Base-by-base conservation (phyloP, 2,797 vertebrate genomes). In the Chelonia mydas region DNA sequence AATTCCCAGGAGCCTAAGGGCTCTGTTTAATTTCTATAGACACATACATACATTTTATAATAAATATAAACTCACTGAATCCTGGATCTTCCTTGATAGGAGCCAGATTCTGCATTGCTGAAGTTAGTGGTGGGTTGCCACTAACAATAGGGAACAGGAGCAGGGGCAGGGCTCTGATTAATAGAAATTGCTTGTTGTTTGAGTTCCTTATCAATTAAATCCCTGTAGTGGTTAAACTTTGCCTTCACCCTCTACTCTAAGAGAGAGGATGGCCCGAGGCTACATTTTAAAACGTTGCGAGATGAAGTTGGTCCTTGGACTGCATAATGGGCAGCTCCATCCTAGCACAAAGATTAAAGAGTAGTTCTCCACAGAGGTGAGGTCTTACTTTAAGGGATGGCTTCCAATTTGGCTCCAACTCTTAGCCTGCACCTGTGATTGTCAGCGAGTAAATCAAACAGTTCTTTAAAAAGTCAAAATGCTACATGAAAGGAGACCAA, bases 381-480 rank as follows among this genome's bases (percentile, higher is more conserved):
- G 11, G 2, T 76, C 50, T 84, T 87, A 89, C 19, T 88, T 3
- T 85, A 37, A 83, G 41, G 19, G 21, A 2, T 13, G 0, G 6
- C 51, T 86, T 81, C 77, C 87, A 93, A 31, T 88, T 95, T 37
- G 90, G 74, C 45, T 86, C 1, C 2, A 16, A 37, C 23, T 2
- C 41, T 65, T 6, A 76, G 77, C 27, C 37, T 54, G 8, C 92
- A 95, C 41, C 61, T 89, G 53, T 81, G 78, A 89, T 47, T 94
- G 86, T 84, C 59, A 19, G 74, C 16, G 33, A 87, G 59, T 54
- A 95, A 97, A 96, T 90, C 89, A 93, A 65, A 11, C 51, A 72
- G 74, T 95, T 93, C 27, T 89, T 89, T 83, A 88, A 49, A 74
- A 31, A 16, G 9, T 90, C 83, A 76, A 91, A 95, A 94, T 84